A percentile compares a stretch with the other conserved stretches of the same genome.
These are phyloP conservation scores for Meriones psammophilus DNA, from an alignment of 2,797 vertebrate species.

Conservation along the genomic window DNA sequence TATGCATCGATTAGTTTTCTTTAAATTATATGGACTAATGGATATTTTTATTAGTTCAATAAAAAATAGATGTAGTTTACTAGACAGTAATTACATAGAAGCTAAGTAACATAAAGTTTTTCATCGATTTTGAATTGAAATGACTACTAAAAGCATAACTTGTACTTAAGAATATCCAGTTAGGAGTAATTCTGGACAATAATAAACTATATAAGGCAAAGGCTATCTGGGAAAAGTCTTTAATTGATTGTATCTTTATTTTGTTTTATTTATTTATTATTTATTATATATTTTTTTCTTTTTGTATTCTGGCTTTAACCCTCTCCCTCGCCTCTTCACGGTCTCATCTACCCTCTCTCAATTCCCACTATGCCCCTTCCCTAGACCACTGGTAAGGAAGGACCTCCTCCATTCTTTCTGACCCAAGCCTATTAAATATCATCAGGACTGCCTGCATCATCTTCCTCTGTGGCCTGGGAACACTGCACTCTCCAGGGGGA, in stretches of 20 bases:
- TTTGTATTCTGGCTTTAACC: no score
- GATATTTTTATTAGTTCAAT: slow-evolving; percentile 35
- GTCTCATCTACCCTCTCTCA: no score
- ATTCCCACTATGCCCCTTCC: no score
- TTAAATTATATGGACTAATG: not conserved
- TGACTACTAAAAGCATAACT: slow-evolving; percentile 21
- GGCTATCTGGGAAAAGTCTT: not conserved
- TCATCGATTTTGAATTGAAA: not conserved
- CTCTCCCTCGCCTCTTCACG: no score
- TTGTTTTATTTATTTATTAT: not conserved
- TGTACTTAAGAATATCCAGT: slow-evolving; percentile 16
- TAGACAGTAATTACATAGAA: not conserved
- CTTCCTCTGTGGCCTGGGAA: no score
- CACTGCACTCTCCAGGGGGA: no score
- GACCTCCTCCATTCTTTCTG: no score
- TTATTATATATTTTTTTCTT: no score
- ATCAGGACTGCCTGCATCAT: no score
- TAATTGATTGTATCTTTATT: not conserved
- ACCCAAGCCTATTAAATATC: no score
- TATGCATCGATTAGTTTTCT: slow-evolving; percentile 25
- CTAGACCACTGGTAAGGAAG: no score
- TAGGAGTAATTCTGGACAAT: not conserved
- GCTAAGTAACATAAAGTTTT: slow-evolving; percentile 7
- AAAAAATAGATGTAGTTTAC: not conserved
- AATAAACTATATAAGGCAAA: not conserved